Conservation (phyloP, 2,113 vertebrate species). For the Riparia riparia region DNA sequence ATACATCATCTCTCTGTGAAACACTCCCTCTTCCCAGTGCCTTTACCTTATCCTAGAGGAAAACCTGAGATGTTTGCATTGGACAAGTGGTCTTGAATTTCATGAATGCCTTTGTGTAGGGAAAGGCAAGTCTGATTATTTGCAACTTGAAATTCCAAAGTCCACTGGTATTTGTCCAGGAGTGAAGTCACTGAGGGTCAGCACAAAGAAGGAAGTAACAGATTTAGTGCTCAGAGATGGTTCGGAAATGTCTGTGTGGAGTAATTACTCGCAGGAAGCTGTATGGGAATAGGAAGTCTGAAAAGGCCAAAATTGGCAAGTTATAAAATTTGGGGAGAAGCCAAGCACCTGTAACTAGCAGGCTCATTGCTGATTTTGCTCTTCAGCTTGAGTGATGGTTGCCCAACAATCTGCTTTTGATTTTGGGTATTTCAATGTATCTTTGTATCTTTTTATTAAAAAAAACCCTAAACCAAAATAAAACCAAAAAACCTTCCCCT, state of each 20-base stretch:
- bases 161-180: slow-evolving; percentile 28
- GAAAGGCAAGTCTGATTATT: slow-evolving; percentile 5
- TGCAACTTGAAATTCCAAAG: neutral
- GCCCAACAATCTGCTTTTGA: neutral
- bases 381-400: neutral
- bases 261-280: neutral
- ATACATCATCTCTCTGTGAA: neutral
- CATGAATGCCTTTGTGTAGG: neutral
- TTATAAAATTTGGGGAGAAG: neutral
- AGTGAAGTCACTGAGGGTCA: slow-evolving; percentile 15
- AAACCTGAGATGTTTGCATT: slow-evolving; percentile 11
- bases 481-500: too few relatives aligned
- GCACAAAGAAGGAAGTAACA: neutral
- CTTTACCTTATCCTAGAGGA: neutral
- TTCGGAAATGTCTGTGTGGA: neutral
- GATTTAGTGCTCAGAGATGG: neutral
- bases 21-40: neutral
- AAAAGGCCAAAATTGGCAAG: neutral
- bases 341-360: neutral
- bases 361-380: neutral
- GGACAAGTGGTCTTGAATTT: slow-evolving; percentile 18
- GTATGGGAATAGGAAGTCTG: neutral
- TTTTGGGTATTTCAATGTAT: neutral
- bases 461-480: too few relatives aligned
- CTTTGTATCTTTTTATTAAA: neutral